These are phyloP conservation scores for Pygocentrus nattereri DNA, from an alignment of 2,797 vertebrate genomes.

Conservation along the genomic window DNA sequence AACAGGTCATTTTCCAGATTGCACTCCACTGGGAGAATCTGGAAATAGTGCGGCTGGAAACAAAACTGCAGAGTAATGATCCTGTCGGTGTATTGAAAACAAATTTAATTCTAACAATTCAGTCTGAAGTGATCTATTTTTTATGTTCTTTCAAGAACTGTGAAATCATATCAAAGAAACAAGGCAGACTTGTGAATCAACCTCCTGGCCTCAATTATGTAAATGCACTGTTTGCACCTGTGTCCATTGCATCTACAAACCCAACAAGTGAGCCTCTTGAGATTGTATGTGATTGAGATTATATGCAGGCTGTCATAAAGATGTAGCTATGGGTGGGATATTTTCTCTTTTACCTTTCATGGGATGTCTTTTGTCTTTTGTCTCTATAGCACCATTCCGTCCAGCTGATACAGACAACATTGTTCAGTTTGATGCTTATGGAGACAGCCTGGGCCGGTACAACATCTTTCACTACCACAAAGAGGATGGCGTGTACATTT, in stretches of 20 bases:
- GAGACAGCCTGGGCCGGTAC: constrained; percentile 96
- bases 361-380: constrained; percentile 35
- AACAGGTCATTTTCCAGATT: no score
- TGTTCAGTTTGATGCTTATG: constrained; percentile 90
- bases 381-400: constrained; percentile 88
- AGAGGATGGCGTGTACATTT: constrained; percentile 83
- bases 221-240: constrained; percentile 55
- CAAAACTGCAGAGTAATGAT: constrained; percentile 1
- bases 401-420: constrained; percentile 86
- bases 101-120: constrained; percentile 14
- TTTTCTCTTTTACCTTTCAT: constrained; percentile 7
- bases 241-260: constrained; percentile 47
- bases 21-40: background rate
- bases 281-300: constrained; percentile 26
- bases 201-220: constrained; percentile 55
- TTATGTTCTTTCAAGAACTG: constrained; percentile 43
- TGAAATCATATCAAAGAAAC: constrained; percentile 53
- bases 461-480: constrained; percentile 96
- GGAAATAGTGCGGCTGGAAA: background rate
- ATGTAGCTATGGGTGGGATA: background rate
- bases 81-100: constrained; percentile 25
- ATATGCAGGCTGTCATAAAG: constrained; percentile 21
- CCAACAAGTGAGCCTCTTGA: constrained; percentile 24
- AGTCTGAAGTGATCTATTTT: constrained; percentile 24
- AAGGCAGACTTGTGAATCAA: constrained; percentile 46